These are phyloP conservation scores for Pyralis farinalis DNA, from an alignment of 2,888 invertebrate species.

Conservation along the genomic window DNA sequence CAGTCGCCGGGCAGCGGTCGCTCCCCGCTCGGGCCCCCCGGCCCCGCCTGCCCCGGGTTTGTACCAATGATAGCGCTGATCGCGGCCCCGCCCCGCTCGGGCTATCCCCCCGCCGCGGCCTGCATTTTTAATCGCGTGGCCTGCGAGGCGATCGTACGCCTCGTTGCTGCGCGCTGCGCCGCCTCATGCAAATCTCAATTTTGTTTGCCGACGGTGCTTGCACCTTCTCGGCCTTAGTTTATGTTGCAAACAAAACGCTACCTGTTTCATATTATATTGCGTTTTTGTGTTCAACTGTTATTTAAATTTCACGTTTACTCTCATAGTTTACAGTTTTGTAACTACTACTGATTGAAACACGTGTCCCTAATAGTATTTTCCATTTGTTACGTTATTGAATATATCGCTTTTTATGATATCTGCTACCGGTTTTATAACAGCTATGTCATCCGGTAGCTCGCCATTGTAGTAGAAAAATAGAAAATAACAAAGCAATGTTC, in stretches of 20 bases:
- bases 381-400: too few relatives aligned
- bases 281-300: slow-evolving; percentile 3
- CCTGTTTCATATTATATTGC: slow-evolving; percentile 12
- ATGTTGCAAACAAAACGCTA: slow-evolving; percentile 51
- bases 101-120: slow-evolving; percentile 63
- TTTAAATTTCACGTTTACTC: slow-evolving; percentile 1
- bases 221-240: slow-evolving; percentile 57
- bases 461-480: too few relatives aligned
- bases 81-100: slow-evolving; percentile 59
- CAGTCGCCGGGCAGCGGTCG: slow-evolving; percentile 41
- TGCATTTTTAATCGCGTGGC: slow-evolving; percentile 78
- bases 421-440: too few relatives aligned
- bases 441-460: too few relatives aligned
- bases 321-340: not conserved
- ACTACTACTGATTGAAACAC: too few relatives aligned
- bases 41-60: slow-evolving; percentile 36
- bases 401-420: too few relatives aligned
- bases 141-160: slow-evolving; percentile 65
- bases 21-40: slow-evolving; percentile 43
- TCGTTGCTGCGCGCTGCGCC: slow-evolving; percentile 34
- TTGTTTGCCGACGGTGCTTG: slow-evolving; percentile 74
- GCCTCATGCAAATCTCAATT: slow-evolving; percentile 74
- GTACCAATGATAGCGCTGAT: slow-evolving; percentile 38
- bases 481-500: too few relatives aligned
- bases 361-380: too few relatives aligned